Conservation (phyloP, 2,113 vertebrate genomes). For the Siphamia tubifer region DNA sequence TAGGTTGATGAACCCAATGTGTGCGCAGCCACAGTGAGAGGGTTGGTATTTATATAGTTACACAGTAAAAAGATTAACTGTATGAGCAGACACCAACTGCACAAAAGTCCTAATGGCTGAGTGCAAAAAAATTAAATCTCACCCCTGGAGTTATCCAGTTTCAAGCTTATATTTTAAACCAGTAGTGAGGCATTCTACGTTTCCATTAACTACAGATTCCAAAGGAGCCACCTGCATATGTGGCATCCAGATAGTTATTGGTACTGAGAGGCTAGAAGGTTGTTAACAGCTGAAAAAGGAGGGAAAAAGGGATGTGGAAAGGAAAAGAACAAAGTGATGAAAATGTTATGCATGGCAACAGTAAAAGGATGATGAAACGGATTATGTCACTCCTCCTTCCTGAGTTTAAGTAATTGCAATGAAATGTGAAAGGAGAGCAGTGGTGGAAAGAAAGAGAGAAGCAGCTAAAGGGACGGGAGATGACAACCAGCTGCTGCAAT, state of each 20-base stretch:
- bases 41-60: constrained; percentile 1
- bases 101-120: background rate
- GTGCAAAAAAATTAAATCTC: background rate
- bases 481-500: background rate
- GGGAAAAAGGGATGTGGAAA: background rate
- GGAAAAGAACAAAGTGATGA: background rate
- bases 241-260: too few species aligned
- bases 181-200: background rate
- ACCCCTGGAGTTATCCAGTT: background rate
- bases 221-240: background rate
- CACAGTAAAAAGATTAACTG: constrained; percentile 16
- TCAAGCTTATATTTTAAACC: constrained; percentile 4
- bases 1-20: background rate
- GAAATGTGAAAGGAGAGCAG: background rate
- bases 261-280: too few species aligned
- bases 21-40: background rate
- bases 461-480: background rate
- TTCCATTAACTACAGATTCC: background rate
- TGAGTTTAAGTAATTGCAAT: background rate
- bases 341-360: background rate
- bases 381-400: background rate
- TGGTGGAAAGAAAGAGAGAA: background rate
- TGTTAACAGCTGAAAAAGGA: background rate
- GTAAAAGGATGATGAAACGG: constrained; percentile 1
- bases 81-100: constrained; percentile 15